Evolutionary conservation across 2,797 vertebrate species (phyloP).

Genomic region (Poeciliopsis paucimaculata): DNA sequence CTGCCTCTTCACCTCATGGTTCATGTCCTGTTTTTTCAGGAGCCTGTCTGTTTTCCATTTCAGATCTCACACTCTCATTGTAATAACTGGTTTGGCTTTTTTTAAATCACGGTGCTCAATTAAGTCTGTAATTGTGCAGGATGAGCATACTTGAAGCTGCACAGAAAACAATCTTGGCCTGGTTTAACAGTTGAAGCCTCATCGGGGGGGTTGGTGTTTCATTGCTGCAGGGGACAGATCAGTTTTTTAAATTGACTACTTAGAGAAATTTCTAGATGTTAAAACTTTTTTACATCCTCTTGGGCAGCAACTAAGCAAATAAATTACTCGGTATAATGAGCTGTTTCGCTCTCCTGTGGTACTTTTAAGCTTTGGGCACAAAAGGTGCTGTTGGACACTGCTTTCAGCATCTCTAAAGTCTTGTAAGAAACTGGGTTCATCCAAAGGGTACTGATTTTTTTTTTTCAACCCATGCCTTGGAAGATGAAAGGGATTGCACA

Average conservation of each 20-base stretch:
- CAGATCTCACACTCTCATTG: slow-evolving; percentile 10
- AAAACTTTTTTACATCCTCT: slow-evolving; percentile 68
- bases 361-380: slow-evolving; percentile 59
- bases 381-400: slow-evolving; percentile 64
- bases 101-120: slow-evolving; percentile 29
- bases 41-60: not conserved
- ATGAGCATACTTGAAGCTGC: slow-evolving; percentile 47
- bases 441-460: slow-evolving; percentile 64
- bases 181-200: slow-evolving; percentile 61
- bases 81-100: slow-evolving; percentile 29
- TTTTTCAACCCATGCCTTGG: slow-evolving; percentile 29
- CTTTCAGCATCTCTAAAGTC: slow-evolving; percentile 54
- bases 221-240: slow-evolving; percentile 68
- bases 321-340: slow-evolving; percentile 78
- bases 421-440: slow-evolving; percentile 73
- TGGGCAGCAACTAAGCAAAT: slow-evolving; percentile 75
- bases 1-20: not conserved
- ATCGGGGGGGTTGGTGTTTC: slow-evolving; percentile 46
- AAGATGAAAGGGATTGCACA: slow-evolving; percentile 69
- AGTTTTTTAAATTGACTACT: slow-evolving; percentile 74
- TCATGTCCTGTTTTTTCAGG: not conserved
- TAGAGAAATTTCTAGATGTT: slow-evolving; percentile 76
- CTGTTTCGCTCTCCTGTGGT: slow-evolving; percentile 57
- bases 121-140: slow-evolving; percentile 47
- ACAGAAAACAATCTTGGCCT: slow-evolving; percentile 62